These are phyloP conservation scores for Eucera pruinosa DNA, from an alignment of 2,888 invertebrate species.

Conservation along the genomic window DNA sequence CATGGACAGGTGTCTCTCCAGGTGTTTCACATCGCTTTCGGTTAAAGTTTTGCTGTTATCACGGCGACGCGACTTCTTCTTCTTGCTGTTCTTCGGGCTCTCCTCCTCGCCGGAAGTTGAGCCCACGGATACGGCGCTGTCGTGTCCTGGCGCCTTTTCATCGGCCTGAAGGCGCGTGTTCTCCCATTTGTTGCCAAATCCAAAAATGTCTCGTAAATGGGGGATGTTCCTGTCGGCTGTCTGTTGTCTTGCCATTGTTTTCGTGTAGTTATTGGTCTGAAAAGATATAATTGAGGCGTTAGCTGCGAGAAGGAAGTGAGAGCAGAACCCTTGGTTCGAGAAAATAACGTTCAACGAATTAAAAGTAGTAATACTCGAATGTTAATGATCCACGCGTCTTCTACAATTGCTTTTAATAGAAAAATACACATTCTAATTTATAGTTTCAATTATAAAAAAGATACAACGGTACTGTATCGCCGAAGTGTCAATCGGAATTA, in stretches of 20 bases:
- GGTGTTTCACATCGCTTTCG: constrained; percentile 89
- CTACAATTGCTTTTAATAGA: too few relatives aligned
- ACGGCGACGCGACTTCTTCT: constrained; percentile 87
- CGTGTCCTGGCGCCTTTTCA: constrained; percentile 82
- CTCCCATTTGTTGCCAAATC: constrained; percentile 86
- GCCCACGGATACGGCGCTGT: constrained; percentile 83
- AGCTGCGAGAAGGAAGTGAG: too few relatives aligned
- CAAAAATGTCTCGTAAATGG: constrained; percentile 91
- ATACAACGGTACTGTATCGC: too few relatives aligned
- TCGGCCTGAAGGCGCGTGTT: constrained; percentile 78
- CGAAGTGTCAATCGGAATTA: too few relatives aligned
- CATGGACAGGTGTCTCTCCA: constrained; percentile 93
- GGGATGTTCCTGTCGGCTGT: constrained; percentile 91
- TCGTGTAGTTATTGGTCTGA: not conserved
- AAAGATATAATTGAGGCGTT: too few relatives aligned
- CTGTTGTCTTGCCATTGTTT: constrained; percentile 81
- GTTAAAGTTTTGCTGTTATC: constrained; percentile 89
- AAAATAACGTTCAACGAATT: too few relatives aligned
- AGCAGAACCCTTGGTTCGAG: too few relatives aligned
- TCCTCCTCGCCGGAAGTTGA: constrained; percentile 83
- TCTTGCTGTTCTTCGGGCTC: constrained; percentile 85
- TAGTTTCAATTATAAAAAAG: too few relatives aligned
- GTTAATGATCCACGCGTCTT: too few relatives aligned
- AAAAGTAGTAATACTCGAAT: too few relatives aligned
- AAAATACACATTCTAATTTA: too few relatives aligned